These are phyloP conservation scores for Corythornis leucogaster DNA, from an alignment of 2,797 vertebrate genomes.

Conservation along the genomic window DNA sequence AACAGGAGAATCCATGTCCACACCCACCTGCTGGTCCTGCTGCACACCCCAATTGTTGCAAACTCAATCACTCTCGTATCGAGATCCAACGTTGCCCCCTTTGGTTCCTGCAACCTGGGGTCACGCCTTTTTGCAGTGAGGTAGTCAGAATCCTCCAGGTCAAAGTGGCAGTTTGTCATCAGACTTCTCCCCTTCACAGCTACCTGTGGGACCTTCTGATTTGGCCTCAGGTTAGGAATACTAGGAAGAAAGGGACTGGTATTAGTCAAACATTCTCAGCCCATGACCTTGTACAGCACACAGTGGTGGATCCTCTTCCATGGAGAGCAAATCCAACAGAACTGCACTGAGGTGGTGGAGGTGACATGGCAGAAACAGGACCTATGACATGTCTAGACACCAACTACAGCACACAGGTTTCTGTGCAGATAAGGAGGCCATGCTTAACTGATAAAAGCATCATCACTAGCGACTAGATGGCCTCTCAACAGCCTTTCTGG, in stretches of 20 bases:
- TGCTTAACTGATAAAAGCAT: not conserved
- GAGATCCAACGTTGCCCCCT: constrained; percentile 62
- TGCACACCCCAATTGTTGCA: constrained; percentile 76
- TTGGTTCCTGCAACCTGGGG: constrained; percentile 63
- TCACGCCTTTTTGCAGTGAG: constrained; percentile 59
- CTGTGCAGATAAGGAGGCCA: fast-evolving
- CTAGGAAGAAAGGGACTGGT: constrained; percentile 65
- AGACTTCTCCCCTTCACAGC: constrained; percentile 79
- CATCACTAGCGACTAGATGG: not conserved
- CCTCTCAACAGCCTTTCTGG: not conserved
- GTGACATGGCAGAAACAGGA: not conserved
- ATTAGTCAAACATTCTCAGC: not conserved
- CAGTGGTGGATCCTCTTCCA: not conserved
- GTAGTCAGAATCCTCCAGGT: constrained; percentile 87
- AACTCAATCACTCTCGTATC: constrained; percentile 86
- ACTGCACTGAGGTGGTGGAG: not conserved
- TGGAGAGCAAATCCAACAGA: not conserved
- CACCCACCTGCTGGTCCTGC: constrained; percentile 78
- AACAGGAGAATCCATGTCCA: not conserved
- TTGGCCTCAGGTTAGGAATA: constrained; percentile 82
- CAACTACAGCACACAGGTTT: not conserved
- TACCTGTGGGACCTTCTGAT: constrained; percentile 72
- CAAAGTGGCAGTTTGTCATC: constrained; percentile 82
- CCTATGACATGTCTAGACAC: not conserved
- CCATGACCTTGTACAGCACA: not conserved